Evolutionary conservation across 2,113 vertebrate species (phyloP), one percentile per base, ranked within the genome.

Genomic region (Epinephelus moara): DNA sequence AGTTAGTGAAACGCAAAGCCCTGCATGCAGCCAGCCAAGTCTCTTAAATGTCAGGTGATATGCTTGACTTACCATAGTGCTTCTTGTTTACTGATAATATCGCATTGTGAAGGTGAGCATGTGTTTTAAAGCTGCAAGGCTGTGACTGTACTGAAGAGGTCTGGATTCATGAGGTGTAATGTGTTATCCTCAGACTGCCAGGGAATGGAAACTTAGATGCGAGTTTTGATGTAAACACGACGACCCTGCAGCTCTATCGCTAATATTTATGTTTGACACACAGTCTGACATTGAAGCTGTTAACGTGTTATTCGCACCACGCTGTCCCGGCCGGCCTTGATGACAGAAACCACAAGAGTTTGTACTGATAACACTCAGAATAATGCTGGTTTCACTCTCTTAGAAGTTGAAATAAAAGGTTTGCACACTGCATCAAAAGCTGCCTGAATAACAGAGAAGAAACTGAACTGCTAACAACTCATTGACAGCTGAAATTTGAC

Each of bases 1-100:
- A 71, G 70, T 70, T 15, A 23, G 55, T 81, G 53, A 37, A 37
- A 63, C 64, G 42, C 88, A 81, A 81, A 88, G 75, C 74, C 79
- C 55, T 3, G 72, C 67, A 70, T 37, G 72, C 67, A 62, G 52
- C 55, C 74, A 59, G 60, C 49, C 45, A 23, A 53, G 55, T 49
- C 68, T 67, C 61, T 67, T 82, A 90, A 92, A 93, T 90, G 89
- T 93, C 91, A 86, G 75, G 40, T 33, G 78, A 79, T 80, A 77
- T 5, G 72, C 82, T 85, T 87, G 78, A 82, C 66, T 87, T 61
- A 18, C 17, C 45, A 30, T 23, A 17, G 18, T 19, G 67, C 78
- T 27, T n/a, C 60, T 64, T 84, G 76, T 90, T 90, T 80, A 86
- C 82, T 76, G 73, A 90, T 69, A 47, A 84, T 78, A 78, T 66